These are phyloP conservation scores for Bradypodion pumilum DNA, from an alignment of 2,797 vertebrate genomes.

Conservation along the genomic window DNA sequence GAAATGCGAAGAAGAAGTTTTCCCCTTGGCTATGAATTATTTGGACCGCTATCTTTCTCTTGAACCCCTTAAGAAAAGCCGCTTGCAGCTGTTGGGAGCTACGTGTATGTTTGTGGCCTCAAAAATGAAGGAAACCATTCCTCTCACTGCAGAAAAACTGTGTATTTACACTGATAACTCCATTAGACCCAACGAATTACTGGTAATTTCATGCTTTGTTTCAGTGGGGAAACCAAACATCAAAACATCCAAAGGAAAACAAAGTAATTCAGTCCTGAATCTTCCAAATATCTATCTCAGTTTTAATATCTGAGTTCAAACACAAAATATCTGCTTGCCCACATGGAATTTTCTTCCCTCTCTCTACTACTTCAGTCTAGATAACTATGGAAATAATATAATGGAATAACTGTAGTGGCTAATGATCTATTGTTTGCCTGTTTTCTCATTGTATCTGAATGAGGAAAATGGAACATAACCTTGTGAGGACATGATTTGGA, in stretches of 20 bases:
- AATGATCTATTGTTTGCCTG: background rate
- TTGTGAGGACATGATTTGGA: background rate
- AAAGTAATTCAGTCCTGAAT: background rate
- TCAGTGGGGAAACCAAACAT: constrained; percentile 12
- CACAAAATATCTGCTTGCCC: background rate
- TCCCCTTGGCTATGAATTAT: constrained; percentile 98
- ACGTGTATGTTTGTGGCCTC: constrained; percentile 98
- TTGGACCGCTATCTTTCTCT: constrained; percentile 97
- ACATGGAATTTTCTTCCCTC: background rate
- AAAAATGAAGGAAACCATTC: constrained; percentile 98
- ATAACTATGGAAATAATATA: background rate
- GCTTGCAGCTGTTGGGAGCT: constrained; percentile 94
- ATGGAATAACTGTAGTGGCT: background rate
- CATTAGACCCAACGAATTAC: constrained; percentile 89
- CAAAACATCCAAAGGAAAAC: background rate
- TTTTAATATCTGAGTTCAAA: background rate
- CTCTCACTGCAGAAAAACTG: constrained; percentile 94
- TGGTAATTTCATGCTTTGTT: constrained; percentile 84
- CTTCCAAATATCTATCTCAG: background rate
- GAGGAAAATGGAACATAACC: background rate
- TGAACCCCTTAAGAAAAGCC: constrained; percentile 89
- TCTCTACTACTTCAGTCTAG: background rate
- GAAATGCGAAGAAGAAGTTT: constrained; percentile 98
- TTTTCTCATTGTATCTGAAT: background rate
- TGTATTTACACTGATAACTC: constrained; percentile 99